Base-by-base conservation (phyloP, 64 coral and sea anemone species). In the Exaiptasia diaphana region DNA sequence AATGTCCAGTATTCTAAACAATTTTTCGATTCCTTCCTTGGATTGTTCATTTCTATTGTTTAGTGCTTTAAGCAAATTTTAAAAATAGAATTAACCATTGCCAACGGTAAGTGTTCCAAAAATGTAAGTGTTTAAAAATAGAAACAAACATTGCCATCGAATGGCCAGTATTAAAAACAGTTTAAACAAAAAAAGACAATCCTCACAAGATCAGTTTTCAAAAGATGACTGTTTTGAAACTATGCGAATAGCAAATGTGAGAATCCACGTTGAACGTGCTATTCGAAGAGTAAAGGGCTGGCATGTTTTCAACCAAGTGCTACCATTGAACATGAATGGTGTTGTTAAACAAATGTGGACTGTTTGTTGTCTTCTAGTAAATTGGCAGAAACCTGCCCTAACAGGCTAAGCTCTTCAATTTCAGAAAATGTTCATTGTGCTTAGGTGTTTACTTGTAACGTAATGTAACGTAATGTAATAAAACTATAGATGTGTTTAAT, bases 221-320 rank as follows among this genome's bases (percentile, higher is more conserved):
- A 90, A 82, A 67, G 70, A 82, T 33, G 77, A 90, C 28, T 75
- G 69, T n/a, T 83, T 77, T 83, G 78, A 82, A 44, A 83, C 79
- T 20, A 67, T 76, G 62, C 81, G 79, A 71, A 83, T 83, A 76
- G 79, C 88, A 50, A 75, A 67, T 75, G 22, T 90, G 24, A 54
- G 88, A 49, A 90, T 90, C 20, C 88, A 90, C 27, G 71, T 90
- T 29, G 87, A 90, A 68, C 56, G 87, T 64, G 87, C 78, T 18
- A 83, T 90, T 18, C 65, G 78, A 52, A 52, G 79, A 34, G 60
- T 83, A 37, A 90, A 90, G 43, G 79, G 79, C 36, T 90, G 79
- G 79, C 79, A 90, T 33, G 77, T 90, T 54, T 90, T 90, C 60
- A 45, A 90, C 22, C 69, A 83, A 68, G 73, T 83, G 4, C 12